A percentile compares a stretch with the other conserved stretches of the same genome.
Evolutionary conservation across 2,113 vertebrate species (phyloP).

Genomic region (Alligator mississippiensis): DNA sequence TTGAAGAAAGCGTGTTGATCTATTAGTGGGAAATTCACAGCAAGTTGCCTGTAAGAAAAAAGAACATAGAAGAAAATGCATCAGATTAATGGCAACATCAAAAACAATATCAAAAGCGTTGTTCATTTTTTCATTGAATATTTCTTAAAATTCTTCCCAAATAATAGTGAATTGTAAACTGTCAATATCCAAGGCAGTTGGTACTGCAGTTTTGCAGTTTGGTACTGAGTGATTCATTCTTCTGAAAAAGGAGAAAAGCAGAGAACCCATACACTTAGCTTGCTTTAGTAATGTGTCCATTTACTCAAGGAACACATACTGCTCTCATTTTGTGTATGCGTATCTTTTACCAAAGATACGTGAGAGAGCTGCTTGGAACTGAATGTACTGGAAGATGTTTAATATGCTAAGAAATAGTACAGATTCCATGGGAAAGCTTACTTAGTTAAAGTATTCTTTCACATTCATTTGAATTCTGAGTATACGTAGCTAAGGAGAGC

Average conservation of each 20-base stretch:
- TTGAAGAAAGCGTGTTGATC: background rate
- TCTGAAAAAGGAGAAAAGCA: too few relatives aligned
- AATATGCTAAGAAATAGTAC: background rate
- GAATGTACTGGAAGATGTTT: background rate
- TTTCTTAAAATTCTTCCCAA: background rate
- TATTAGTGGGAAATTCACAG: background rate
- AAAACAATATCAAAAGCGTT: background rate
- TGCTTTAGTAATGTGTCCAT: background rate
- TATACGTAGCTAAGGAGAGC: background rate
- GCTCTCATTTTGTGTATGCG: background rate
- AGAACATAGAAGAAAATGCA: background rate
- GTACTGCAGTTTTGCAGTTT: background rate
- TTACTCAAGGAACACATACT: background rate
- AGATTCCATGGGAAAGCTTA: background rate
- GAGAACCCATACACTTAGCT: too few relatives aligned
- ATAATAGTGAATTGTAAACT: background rate
- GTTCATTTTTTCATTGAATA: background rate
- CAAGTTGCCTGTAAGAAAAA: background rate
- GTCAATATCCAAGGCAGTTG: background rate
- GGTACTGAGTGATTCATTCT: background rate
- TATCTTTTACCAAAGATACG: background rate
- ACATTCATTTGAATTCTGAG: background rate
- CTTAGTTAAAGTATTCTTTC: background rate
- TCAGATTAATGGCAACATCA: background rate
- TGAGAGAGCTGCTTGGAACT: background rate